Base-by-base conservation (phyloP, 2,888 invertebrate genomes). In the Polia nebulosa region DNA sequence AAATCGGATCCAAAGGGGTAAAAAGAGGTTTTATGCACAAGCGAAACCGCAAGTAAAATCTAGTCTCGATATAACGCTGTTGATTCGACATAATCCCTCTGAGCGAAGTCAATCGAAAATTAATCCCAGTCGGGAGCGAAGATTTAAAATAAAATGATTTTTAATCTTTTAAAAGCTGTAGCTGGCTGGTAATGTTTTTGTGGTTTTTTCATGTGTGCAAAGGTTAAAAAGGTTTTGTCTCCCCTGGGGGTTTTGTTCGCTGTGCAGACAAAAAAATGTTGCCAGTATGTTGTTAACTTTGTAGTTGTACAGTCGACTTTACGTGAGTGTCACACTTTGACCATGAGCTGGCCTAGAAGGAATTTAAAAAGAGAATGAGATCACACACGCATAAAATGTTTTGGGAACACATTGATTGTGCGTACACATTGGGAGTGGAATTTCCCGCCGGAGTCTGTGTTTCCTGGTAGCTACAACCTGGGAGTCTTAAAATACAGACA, bases 31-130 rank as follows among this genome's bases (percentile, higher is more conserved):
- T n/a, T n/a, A n/a, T n/a, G 15, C 7, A 17, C 17, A 39, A 15
- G 39, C 5, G 6, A 41, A 41, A 8, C 39, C n/a, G 1, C 8
- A 9, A 3, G 7, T 2, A 9, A n/a, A 49, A 49, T 3, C n/a
- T 9, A 49, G 49, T 53, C 22, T 58, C 62, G 34, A 68, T 71
- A 61, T 52, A 75, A 57, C 53, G 17, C 59, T 76, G 59, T 63
- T 59, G 80, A 80, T 76, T 60, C 49, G 39, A 58, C 45, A n/a
- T 76, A 76, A 76, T 76, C 76, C 53, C 34, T 57, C 49, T 57
- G 59, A 60, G 52, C 53, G 69, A 22, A 57, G 56, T 80, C 76
- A 76, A 76, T 76, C 45, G 80, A 44, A 49, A 49, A 53, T 53
- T 80, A 80, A 80, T 69, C 76, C 51, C 25, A 51, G 39, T 45